Conservation (phyloP, 2,888 invertebrate genomes). For the Amiota communis region DNA sequence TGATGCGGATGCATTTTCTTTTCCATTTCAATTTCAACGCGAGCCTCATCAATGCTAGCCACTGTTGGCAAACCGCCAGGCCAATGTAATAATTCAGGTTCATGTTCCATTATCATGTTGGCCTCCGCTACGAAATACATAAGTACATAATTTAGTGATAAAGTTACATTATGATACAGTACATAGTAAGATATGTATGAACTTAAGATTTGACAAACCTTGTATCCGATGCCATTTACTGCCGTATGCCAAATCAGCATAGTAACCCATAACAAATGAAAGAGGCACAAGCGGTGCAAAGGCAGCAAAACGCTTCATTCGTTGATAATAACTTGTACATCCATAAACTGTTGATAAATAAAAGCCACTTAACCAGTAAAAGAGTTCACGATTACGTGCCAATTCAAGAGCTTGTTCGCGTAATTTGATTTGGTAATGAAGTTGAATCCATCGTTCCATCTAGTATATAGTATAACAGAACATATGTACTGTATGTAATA, state of each 20-base stretch:
- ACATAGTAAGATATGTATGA: not conserved
- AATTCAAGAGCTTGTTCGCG: slow-evolving; percentile 82
- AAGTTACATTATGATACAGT: not conserved
- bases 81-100: slow-evolving; percentile 79
- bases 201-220: slow-evolving; percentile 75
- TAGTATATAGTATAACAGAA: slow-evolving; percentile 66
- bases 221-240: slow-evolving; percentile 83
- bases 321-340: slow-evolving; percentile 75
- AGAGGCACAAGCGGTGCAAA: slow-evolving; percentile 82
- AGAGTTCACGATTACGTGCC: slow-evolving; percentile 81
- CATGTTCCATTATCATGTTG: slow-evolving; percentile 85
- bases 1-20: slow-evolving; percentile 79
- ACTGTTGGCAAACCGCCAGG: slow-evolving; percentile 85
- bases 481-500: no score
- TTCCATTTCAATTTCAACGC: slow-evolving; percentile 78
- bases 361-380: slow-evolving; percentile 82
- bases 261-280: slow-evolving; percentile 81
- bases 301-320: slow-evolving; percentile 77
- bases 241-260: slow-evolving; percentile 84
- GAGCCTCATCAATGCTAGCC: slow-evolving; percentile 80
- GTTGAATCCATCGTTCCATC: slow-evolving; percentile 87
- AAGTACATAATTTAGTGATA: not conserved
- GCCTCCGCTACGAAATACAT: slow-evolving; percentile 79
- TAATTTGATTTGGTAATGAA: slow-evolving; percentile 86
- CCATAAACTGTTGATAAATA: slow-evolving; percentile 77